Conservation (phyloP, 2,888 invertebrate genomes). For the Furcula furcula region DNA sequence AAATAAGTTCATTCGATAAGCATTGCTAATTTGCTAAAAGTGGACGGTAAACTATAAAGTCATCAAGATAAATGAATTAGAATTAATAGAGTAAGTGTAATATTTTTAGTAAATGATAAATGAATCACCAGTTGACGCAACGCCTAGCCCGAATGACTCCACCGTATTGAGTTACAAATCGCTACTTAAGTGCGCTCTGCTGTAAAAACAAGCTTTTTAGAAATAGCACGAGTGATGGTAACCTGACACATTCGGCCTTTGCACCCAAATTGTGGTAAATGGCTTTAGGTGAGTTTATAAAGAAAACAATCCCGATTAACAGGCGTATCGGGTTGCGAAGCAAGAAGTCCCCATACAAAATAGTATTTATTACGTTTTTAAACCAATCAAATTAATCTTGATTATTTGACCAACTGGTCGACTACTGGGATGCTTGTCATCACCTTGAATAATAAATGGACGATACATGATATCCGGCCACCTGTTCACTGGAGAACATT, state of each 20-base stretch:
- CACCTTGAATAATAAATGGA: slow-evolving; percentile 45
- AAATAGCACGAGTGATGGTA: slow-evolving; percentile 69
- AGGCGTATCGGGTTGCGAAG: slow-evolving; percentile 44
- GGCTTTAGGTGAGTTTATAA: slow-evolving; percentile 70
- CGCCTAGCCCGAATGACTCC: slow-evolving; percentile 61
- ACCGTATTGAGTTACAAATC: slow-evolving; percentile 63
- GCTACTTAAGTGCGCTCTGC: slow-evolving; percentile 72
- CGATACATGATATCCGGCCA: slow-evolving; percentile 46
- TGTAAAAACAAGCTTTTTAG: slow-evolving; percentile 78
- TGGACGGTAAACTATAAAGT: no score
- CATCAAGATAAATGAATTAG: no score
- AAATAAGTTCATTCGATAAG: no score
- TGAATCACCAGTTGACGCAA: slow-evolving; percentile 56
- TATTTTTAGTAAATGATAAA: slow-evolving; percentile 23
- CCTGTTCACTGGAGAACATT: slow-evolving; percentile 33
- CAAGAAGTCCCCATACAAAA: slow-evolving; percentile 28
- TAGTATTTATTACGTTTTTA: slow-evolving; percentile 32
- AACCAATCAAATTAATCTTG: slow-evolving; percentile 28
- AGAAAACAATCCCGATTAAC: slow-evolving; percentile 59
- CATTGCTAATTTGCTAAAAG: no score
- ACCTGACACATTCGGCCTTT: slow-evolving; percentile 64
- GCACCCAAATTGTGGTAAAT: slow-evolving; percentile 71
- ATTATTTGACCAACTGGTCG: slow-evolving; percentile 21
- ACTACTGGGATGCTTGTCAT: slow-evolving; percentile 35
- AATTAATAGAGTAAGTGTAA: no score